Evolutionary conservation across 1,140 invertebrate species (phyloP), one percentile per base, ranked within the genome.

Genomic region (Homarus americanus): DNA sequence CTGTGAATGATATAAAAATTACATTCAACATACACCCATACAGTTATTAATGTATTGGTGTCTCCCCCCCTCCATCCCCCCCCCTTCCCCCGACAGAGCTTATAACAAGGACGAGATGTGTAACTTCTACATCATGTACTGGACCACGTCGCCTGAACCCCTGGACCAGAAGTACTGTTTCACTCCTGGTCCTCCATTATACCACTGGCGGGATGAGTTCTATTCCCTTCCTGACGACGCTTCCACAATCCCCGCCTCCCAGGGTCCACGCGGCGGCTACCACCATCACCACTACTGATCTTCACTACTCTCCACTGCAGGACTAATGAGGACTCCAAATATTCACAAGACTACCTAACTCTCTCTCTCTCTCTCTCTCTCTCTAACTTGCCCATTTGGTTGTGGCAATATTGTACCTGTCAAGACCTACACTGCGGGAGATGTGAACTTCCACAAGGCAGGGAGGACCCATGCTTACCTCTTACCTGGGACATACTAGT

Each of bases 111-210:
- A 99, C 94, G 99, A 99, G 95, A 99, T 99, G 99, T 99, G 99
- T 95, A 99, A 99, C 94, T 99, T 99, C 94, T 99, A 99, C 94
- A 94, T 99, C 32, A 99, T 99, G 98, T 99, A 99, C 94, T 99
- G 98, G 95, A 97, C 98, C 0, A 96, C 98, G 38, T 95, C 53
- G n/a, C 24, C 63, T 9, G 49, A 95, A n/a, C 97, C 97, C 0
- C 94, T 99, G 0, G 93, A 96, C 0, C 96, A 96, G 93, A 98
- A 98, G 94, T 97, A 97, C 93, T 99, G 98, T 94, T 98, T 98
- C 93, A 96, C 96, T 49, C 93, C 93, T 73, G 98, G 98, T 28
- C 94, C 95, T 66, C 95, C 95, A 0, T 80, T 93, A 20, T 95
- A 95, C 91, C 93, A 93, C 79, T 93, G 92, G 92, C 49, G 38